phyloP scores from a whole-genome alignment of 2,888 invertebrate genomes.

The Adineta ricciae region DNA sequence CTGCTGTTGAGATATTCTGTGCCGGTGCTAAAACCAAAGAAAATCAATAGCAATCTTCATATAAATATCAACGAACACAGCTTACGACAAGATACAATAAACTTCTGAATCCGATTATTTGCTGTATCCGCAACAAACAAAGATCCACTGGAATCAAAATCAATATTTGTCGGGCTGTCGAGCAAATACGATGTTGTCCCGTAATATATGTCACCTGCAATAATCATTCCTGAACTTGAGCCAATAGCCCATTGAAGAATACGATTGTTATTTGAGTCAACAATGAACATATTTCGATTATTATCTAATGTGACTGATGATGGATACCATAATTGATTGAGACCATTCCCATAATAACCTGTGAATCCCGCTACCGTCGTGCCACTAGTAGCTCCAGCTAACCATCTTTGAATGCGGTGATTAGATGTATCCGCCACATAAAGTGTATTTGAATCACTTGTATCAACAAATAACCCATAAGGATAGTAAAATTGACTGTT shows the following conservation, averaged over 20 bases:
- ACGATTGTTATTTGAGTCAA: not conserved
- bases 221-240: not conserved
- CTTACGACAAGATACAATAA: not conserved
- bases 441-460: not conserved
- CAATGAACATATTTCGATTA: not conserved
- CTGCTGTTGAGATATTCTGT: no score
- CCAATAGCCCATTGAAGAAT: not conserved
- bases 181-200: not conserved
- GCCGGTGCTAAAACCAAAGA: no score
- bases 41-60: no score
- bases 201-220: not conserved
- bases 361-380: not conserved
- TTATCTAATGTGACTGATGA: not conserved
- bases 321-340: not conserved
- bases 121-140: not conserved
- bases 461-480: not conserved
- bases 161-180: not conserved
- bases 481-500: not conserved
- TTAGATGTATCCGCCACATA: not conserved
- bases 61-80: not conserved
- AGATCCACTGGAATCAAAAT: not conserved
- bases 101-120: not conserved
- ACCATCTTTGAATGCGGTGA: not conserved
- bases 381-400: not conserved
- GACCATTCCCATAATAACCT: not conserved